phyloP scores from a whole-genome alignment of 2,113 vertebrate genomes.

The Tylochromis polylepis region DNA sequence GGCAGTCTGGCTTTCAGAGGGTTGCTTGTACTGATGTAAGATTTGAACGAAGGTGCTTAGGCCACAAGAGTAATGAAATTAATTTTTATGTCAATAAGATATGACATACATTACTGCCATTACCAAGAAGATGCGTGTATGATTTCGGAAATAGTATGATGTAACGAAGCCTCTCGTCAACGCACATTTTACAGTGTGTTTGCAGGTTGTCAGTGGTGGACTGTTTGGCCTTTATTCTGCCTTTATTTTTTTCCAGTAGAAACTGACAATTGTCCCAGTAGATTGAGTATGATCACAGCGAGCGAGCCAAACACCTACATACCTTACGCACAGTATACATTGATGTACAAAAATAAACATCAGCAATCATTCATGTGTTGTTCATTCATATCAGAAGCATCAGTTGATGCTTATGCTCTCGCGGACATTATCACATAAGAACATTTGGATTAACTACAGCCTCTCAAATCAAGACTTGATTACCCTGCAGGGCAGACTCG shows the following conservation, averaged over 20 bases:
- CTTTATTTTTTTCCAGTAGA: background rate
- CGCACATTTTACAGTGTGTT: background rate
- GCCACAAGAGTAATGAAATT: background rate
- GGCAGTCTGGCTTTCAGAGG: slow-evolving; percentile 1
- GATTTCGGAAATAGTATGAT: background rate
- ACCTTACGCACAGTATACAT: background rate
- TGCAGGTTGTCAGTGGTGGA: background rate
- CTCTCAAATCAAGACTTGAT: background rate
- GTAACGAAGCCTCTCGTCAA: background rate
- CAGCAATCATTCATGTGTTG: background rate
- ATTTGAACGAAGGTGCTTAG: slow-evolving; percentile 12
- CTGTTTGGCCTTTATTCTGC: background rate
- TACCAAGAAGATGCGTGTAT: background rate
- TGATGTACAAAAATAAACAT: background rate
- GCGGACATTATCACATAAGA: background rate
- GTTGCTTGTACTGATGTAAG: background rate
- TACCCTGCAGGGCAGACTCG: background rate
- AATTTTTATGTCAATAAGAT: slow-evolving; percentile 17
- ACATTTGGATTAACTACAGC: background rate
- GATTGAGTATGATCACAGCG: background rate
- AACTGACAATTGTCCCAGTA: background rate
- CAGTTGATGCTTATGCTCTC: background rate
- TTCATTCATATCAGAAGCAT: slow-evolving; percentile 2
- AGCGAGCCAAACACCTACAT: slow-evolving; percentile 15
- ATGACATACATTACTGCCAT: background rate